phyloP scores from a whole-genome alignment of 23 tunicate genomes.

The Diplosoma virens region DNA sequence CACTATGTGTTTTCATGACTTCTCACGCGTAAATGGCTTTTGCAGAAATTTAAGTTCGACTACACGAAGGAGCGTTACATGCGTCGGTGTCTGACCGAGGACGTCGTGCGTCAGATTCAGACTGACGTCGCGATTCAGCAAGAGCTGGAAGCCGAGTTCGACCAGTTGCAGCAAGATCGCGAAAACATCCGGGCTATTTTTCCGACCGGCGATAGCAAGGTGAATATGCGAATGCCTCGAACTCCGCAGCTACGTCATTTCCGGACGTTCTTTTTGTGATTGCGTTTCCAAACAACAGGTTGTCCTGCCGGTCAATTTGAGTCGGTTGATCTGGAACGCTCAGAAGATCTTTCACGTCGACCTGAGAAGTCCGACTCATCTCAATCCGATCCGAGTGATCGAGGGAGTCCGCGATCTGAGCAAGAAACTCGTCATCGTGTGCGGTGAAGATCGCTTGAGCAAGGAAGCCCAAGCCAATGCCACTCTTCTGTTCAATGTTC shows the following conservation, averaged over 20 bases:
- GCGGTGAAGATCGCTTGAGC: slow-evolving; percentile 91
- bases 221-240: not conserved
- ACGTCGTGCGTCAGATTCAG: slow-evolving; percentile 86
- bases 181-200: slow-evolving; percentile 87
- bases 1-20: not conserved
- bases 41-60: slow-evolving; percentile 87
- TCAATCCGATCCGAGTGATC: slow-evolving; percentile 83
- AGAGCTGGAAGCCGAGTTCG: slow-evolving; percentile 82
- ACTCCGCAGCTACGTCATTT: not conserved
- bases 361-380: slow-evolving; percentile 64
- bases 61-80: slow-evolving; percentile 81
- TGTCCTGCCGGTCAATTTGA: slow-evolving; percentile 93
- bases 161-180: slow-evolving; percentile 76
- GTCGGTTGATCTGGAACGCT: slow-evolving; percentile 95
- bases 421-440: slow-evolving; percentile 87
- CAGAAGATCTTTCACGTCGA: slow-evolving; percentile 95
- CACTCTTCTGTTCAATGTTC: slow-evolving; percentile 94
- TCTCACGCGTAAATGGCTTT: not conserved
- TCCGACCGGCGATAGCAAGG: slow-evolving; percentile 95
- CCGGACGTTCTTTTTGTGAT: not conserved
- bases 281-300: slow-evolving; percentile 41
- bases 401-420: slow-evolving; percentile 91
- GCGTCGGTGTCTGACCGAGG: slow-evolving; percentile 83
- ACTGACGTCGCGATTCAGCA: slow-evolving; percentile 85
- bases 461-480: slow-evolving; percentile 99